Conservation (phyloP, 1,140 invertebrate species). For the Nasonia giraulti region DNA sequence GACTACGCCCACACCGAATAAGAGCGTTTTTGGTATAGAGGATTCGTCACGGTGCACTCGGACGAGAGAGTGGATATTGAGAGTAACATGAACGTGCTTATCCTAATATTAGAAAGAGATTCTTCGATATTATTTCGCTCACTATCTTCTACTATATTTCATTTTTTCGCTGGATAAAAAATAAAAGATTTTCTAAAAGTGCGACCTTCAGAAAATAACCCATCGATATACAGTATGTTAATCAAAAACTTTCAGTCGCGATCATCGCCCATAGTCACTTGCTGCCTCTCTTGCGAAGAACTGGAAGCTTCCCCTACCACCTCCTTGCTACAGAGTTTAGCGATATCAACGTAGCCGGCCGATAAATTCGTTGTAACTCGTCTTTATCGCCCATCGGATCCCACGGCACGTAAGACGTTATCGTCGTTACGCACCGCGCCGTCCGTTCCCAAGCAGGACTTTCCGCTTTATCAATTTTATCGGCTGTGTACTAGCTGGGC, state of each 20-base stretch:
- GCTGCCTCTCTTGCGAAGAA: background rate
- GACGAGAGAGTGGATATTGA: background rate
- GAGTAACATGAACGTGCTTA: background rate
- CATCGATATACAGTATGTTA: too few species aligned
- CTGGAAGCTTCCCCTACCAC: background rate
- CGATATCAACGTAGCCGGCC: constrained; percentile 10
- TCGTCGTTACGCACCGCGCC: background rate
- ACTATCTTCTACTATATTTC: background rate
- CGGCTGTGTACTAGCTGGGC: background rate
- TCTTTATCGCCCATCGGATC: constrained; percentile 23
- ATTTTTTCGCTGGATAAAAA: background rate
- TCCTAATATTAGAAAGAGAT: background rate
- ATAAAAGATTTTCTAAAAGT: too few species aligned
- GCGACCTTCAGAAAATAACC: too few species aligned
- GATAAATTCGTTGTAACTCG: constrained; percentile 40
- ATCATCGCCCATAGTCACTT: background rate
- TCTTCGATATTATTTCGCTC: background rate
- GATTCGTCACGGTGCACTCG: background rate
- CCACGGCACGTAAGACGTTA: constrained; percentile 12
- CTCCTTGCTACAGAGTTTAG: background rate
- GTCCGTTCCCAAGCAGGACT: background rate
- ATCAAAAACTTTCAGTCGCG: too few species aligned
- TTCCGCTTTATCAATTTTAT: constrained; percentile 36
- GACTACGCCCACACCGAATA: background rate
- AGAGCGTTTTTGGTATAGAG: background rate